phyloP scores from a whole-genome alignment of 2,113 vertebrate genomes.

The Dasyornis broadbenti region DNA sequence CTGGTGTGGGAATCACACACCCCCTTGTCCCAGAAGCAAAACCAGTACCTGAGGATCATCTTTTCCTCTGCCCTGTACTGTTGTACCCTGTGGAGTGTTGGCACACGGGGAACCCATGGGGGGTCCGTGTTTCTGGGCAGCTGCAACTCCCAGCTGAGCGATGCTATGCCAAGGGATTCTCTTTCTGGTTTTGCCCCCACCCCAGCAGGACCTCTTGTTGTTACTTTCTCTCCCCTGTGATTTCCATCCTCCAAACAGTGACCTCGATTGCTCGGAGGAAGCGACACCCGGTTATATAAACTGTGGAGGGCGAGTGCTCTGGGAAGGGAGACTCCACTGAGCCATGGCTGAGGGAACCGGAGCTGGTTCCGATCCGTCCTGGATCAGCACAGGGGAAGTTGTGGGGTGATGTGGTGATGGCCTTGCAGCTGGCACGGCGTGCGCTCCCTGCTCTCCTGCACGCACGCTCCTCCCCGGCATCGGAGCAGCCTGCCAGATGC shows the following conservation, averaged over 20 bases:
- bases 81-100: neutral
- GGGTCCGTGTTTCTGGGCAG: fast-evolving
- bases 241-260: neutral
- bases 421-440: neutral
- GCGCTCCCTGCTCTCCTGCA: neutral
- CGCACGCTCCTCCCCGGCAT: neutral
- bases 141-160: neutral
- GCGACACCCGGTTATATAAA: neutral
- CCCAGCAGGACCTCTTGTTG: neutral
- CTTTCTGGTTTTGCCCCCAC: neutral
- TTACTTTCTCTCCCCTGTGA: neutral
- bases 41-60: fast-evolving
- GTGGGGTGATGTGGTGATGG: neutral
- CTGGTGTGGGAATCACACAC: neutral
- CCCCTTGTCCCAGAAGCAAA: neutral
- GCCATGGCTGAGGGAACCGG: fast-evolving
- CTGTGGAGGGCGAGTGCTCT: neutral
- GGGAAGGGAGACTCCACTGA: neutral
- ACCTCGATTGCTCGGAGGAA: neutral
- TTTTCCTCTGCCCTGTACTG: fast-evolving
- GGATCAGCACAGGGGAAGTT: neutral
- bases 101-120: fast-evolving
- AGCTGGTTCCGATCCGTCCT: fast-evolving
- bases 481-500: neutral
- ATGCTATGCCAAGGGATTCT: fast-evolving